phyloP scores from a whole-genome alignment of 1,140 invertebrate genomes.

The Panulirus ornatus region DNA sequence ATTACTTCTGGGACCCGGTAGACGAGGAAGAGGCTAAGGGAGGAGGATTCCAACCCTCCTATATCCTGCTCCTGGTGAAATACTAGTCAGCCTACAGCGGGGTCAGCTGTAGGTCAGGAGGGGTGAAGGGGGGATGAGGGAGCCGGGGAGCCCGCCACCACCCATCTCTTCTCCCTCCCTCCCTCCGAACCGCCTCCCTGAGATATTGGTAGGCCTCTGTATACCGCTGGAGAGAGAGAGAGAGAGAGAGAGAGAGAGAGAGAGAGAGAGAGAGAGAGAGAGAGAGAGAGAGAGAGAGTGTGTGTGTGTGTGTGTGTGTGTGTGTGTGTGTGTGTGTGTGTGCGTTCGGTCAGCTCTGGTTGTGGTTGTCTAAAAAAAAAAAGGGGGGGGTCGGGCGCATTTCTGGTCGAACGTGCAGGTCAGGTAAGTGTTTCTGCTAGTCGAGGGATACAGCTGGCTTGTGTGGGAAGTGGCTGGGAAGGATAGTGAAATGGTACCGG shows the following conservation, averaged over 20 bases:
- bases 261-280: not conserved
- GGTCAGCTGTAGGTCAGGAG: not conserved
- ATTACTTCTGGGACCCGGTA: too few relatives aligned
- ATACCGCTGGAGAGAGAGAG: not conserved
- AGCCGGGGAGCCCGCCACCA: not conserved
- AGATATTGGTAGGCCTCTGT: constrained; percentile 35
- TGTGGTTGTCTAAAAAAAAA: not conserved
- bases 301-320: not conserved
- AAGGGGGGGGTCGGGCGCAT: too few relatives aligned
- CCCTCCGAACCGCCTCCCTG: constrained; percentile 8
- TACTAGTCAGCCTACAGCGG: not conserved
- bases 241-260: not conserved
- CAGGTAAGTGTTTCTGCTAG: too few relatives aligned
- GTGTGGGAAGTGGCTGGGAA: too few relatives aligned
- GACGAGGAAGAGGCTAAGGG: too few relatives aligned
- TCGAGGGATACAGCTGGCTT: too few relatives aligned
- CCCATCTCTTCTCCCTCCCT: not conserved
- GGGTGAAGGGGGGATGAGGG: not conserved
- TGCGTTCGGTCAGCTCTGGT: not conserved
- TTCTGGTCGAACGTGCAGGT: too few relatives aligned
- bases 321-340: not conserved
- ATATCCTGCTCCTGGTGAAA: too few relatives aligned
- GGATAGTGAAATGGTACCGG: too few relatives aligned
- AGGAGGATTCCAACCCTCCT: too few relatives aligned
- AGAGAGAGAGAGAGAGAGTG: not conserved